These are phyloP conservation scores for Lithophane ornitopus DNA, from an alignment of 2,888 invertebrate species.

Conservation along the genomic window DNA sequence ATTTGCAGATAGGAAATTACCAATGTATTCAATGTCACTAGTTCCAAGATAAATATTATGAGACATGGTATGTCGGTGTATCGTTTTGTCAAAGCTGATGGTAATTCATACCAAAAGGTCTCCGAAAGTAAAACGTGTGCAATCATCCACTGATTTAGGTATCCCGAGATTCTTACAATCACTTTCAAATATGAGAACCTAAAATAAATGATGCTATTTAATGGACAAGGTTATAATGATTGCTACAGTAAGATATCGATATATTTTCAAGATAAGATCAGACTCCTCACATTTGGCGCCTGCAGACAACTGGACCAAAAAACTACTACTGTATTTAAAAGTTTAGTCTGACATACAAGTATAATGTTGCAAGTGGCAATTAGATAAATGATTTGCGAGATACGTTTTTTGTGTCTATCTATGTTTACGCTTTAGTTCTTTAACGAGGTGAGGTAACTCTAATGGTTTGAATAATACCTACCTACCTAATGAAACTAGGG, in stretches of 20 bases:
- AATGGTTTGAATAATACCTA: background rate
- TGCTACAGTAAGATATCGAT: constrained; percentile 38
- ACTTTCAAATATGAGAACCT: constrained; percentile 31
- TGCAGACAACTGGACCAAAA: constrained; percentile 19
- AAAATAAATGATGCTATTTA: constrained; percentile 38
- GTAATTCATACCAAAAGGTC: background rate
- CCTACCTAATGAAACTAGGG: background rate
- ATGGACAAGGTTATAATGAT: constrained; percentile 57
- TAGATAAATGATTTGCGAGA: constrained; percentile 30
- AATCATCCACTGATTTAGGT: background rate
- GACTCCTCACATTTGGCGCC: constrained; percentile 31
- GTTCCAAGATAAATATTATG: too few species aligned
- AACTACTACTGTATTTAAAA: constrained; percentile 36
- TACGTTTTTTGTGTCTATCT: constrained; percentile 13
- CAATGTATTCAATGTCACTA: background rate
- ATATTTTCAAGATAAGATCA: constrained; percentile 55
- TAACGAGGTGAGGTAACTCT: background rate
- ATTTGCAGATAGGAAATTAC: background rate
- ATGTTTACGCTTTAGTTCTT: constrained; percentile 9
- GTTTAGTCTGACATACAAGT: background rate
- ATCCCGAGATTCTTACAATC: background rate
- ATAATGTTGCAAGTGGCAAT: constrained; percentile 34
- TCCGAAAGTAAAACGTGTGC: background rate
- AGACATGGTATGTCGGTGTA: too few species aligned
- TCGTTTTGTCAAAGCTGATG: background rate